Percentiles rank a stretch among this genome's conserved stretches.
phyloP scores from a whole-genome alignment of 2,113 vertebrate species.

The Synchiropus splendidus region DNA sequence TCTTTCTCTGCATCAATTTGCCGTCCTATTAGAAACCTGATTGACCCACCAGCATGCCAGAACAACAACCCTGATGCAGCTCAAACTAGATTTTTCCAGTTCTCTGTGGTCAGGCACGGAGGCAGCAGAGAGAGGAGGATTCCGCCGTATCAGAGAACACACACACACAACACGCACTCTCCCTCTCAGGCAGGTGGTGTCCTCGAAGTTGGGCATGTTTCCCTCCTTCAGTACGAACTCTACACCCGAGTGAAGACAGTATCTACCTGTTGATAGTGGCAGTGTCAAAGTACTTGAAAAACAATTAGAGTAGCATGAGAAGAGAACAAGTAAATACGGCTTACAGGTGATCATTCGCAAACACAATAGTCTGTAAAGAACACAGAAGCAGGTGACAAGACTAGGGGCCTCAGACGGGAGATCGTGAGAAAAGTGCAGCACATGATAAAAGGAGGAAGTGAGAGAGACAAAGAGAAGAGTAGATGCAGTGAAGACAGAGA shows the following conservation, averaged over 20 bases:
- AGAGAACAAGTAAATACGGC: background rate
- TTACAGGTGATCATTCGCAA: background rate
- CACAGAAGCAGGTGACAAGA: background rate
- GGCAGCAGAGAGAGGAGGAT: constrained; percentile 13
- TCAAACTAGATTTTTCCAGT: constrained; percentile 59
- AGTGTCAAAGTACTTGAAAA: background rate
- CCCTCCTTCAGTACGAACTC: constrained; percentile 16
- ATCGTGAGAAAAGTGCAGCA: background rate
- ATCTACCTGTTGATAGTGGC: constrained; percentile 16
- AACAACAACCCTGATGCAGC: constrained; percentile 43
- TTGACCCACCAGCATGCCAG: constrained; percentile 36
- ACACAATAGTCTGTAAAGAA: too few species aligned
- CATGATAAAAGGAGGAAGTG: background rate
- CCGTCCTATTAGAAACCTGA: constrained; percentile 15
- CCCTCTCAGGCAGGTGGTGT: constrained; percentile 16
- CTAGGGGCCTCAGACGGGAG: too few species aligned
- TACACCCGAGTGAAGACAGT: constrained; percentile 15
- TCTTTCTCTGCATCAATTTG: constrained; percentile 24
- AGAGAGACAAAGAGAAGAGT: background rate
- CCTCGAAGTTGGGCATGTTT: constrained; percentile 17
- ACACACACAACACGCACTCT: constrained; percentile 12
- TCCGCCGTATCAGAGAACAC: constrained; percentile 19
- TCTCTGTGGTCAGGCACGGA: constrained; percentile 29
- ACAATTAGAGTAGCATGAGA: background rate
- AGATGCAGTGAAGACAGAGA: background rate